Conservation (phyloP, 2,888 invertebrate genomes). For the Thysanoteuthis rhombus region DNA sequence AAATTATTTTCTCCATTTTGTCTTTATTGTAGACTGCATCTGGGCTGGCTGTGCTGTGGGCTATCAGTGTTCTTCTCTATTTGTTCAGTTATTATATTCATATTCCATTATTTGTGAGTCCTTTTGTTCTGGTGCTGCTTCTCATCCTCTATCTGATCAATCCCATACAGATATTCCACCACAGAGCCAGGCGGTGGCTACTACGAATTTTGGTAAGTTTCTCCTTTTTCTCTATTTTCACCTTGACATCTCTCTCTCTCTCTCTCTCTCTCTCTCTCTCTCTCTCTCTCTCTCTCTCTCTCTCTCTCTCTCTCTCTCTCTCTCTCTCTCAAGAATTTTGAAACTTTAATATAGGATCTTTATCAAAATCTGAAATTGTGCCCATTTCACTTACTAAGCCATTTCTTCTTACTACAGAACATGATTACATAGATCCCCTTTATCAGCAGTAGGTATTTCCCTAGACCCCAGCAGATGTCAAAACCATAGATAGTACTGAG, state of each 20-base stretch:
- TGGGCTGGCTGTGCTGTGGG: conserved; percentile 92
- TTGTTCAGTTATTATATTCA: conserved; percentile 83
- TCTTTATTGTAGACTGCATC: conserved; percentile 72
- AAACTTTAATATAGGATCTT: too few species aligned
- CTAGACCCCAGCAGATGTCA: too few species aligned
- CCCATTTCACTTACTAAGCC: too few species aligned
- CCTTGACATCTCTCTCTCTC: neutral
- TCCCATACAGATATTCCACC: conserved; percentile 89
- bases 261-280: too few species aligned
- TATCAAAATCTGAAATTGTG: too few species aligned
- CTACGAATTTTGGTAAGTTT: conserved; percentile 80
- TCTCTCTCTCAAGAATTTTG: too few species aligned
- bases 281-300: too few species aligned
- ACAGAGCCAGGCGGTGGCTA: conserved; percentile 94
- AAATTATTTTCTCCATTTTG: conserved; percentile 17
- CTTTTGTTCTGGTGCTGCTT: conserved; percentile 83
- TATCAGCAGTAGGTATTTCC: too few species aligned
- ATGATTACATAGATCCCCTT: too few species aligned
- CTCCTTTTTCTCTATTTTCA: neutral
- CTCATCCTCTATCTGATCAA: conserved; percentile 85
- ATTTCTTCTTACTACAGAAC: too few species aligned
- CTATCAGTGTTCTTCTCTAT: conserved; percentile 86
- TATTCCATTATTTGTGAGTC: conserved; percentile 92
- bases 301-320: too few species aligned
- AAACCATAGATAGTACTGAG: too few species aligned